Base-by-base conservation (phyloP, 2,113 vertebrate species). In the Trachemys scripta region DNA sequence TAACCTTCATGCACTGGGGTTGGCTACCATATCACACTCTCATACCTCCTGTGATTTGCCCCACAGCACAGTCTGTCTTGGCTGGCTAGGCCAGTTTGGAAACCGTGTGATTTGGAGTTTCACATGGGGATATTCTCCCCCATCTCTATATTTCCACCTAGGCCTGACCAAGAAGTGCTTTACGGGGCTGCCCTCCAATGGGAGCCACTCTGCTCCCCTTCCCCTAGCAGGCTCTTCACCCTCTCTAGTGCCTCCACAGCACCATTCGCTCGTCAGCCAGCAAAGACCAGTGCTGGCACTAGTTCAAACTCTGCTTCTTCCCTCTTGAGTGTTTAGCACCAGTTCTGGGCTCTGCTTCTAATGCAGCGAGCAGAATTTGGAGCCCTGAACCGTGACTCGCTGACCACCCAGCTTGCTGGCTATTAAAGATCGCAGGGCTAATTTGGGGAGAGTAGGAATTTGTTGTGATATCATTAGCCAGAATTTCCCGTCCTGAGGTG, bases 401-500 rank as follows among this genome's bases (percentile, higher is more conserved):
- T 13, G 14, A 17, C 35, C 62, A 69, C 62, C 16, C 35, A n/a
- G 35, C 16, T 69, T 19, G 62, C 16, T 69, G 16, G 35, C 35
- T 19, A 19, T 17, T 65, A 65, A 65, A 65, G 62, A 65, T 17
- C 8, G 16, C 62, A n/a, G 62, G 31, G 16, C 27, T 65, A 35
- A 53, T 16, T 86, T 65, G 62, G 83, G 31, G 69, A 59, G 54
- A 16, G 62, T 5, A 11, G 87, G 14, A 24, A 25, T 85, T 17
- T 29, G 31, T 65, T 65, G 57, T 25, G 25, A 25, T 29, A 16
- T 1, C 0, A 0, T 29, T 16, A 5, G 53, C 49, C 51, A 88
- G 38, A 51, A 25, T 38, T 54, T 25, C 50, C n/a, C 31, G 82
- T 90, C 4, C 35, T 14, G 85, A 56, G 56, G 6, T 0, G 0